Evolutionary conservation across 2,888 invertebrate species (phyloP), one percentile per base, ranked within the genome.

Genomic region (Platerodrilus igneus): DNA sequence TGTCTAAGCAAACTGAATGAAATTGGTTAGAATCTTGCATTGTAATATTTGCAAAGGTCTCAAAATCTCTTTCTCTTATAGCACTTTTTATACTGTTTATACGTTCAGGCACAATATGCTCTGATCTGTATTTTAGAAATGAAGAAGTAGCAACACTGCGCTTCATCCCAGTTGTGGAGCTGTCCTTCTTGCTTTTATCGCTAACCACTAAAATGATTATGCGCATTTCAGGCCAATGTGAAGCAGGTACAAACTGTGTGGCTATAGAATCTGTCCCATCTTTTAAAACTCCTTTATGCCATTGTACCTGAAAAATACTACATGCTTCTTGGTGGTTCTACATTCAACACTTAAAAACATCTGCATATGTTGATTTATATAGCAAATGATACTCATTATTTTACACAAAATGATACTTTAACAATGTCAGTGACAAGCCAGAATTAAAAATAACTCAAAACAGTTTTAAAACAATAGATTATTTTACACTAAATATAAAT

Each of bases 21-120:
- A 99, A 84, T 64, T 95, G 91, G 74, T 99, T 97, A 44, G 95
- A 95, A 59, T 99, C 99, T 67, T 82, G 83, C 89, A 99, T 99
- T 0, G 94, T 93, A 13, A 96, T 74, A 61, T 87, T 81, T n/a
- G 91, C 94, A 73, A 97, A 94, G 23, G 70, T 75, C 15, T 75
- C 60, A 66, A 95, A 99, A 69, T 97, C 77, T 55, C 72, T 81
- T 0, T 73, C 63, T 37, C 69, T 52, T 37, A 94, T 87, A 0
- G 75, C 73, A 36, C 62, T 44, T 13, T 47, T 71, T 56, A 87
- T 81, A 33, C 69, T 64, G 17, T 73, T 61, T 2, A 84, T 77
- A 58, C 86, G 76, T 52, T 78, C 63, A 0, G 91, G 89, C 2
- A 95, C 88, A 58, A 84, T 72, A 33, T 78, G 62, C 29, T 80